These are phyloP conservation scores for Zaprionus ghesquierei DNA, from an alignment of 1,140 invertebrate species.

Conservation along the genomic window DNA sequence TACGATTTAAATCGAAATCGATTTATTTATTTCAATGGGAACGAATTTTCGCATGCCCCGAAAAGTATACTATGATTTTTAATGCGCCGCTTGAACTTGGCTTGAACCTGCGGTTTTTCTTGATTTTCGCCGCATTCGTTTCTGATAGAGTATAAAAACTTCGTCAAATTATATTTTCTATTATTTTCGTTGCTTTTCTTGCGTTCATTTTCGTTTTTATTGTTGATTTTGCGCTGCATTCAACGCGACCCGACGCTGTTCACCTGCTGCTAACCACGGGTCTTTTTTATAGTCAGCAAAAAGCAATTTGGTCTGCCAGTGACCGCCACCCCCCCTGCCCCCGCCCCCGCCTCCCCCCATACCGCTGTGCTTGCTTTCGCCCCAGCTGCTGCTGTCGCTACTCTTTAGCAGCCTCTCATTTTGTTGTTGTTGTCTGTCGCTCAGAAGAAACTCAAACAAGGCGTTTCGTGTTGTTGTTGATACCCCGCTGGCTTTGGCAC, in stretches of 20 bases:
- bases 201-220: not conserved
- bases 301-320: conserved; percentile 68
- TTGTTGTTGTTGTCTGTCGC: conserved; percentile 43
- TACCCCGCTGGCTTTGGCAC: conserved; percentile 69
- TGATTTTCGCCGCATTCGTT: not conserved
- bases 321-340: not conserved
- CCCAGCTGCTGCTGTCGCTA: not conserved
- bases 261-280: conserved; percentile 46
- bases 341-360: not conserved
- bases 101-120: not conserved
- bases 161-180: not conserved
- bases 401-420: conserved; percentile 48
- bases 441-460: conserved; percentile 29
- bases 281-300: conserved; percentile 38
- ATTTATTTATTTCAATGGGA: not conserved
- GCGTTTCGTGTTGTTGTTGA: conserved; percentile 40
- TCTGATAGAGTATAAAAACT: not conserved
- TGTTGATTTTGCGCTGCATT: conserved; percentile 21
- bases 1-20: not conserved
- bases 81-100: not conserved
- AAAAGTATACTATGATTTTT: not conserved
- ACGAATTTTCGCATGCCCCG: not conserved
- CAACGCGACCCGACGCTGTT: conserved; percentile 3
- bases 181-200: not conserved
- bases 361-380: not conserved